A percentile compares a stretch with the other conserved stretches of the same genome.
Conservation (phyloP, 2,888 invertebrate species). For the Pollenia angustigena region DNA sequence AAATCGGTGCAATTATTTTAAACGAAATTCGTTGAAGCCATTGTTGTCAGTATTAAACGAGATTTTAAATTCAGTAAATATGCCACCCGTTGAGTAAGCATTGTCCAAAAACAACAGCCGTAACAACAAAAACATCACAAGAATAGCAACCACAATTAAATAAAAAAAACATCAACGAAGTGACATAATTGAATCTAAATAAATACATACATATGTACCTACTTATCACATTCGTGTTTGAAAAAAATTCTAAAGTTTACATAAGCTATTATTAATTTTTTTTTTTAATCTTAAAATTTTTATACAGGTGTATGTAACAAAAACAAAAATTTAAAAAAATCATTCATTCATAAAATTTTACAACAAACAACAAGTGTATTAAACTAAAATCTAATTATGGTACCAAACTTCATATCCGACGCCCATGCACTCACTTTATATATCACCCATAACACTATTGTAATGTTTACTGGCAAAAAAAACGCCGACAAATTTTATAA, state of each 20-base stretch:
- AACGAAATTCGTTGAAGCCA: background rate
- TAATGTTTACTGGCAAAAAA: no score
- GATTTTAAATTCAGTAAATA: conserved; percentile 52
- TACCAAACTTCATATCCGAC: conserved; percentile 59
- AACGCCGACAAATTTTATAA: conserved; percentile 35
- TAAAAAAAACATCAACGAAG: conserved; percentile 12
- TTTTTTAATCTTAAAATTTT: background rate
- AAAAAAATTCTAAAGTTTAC: conserved; percentile 28
- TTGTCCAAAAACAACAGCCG: conserved; percentile 17
- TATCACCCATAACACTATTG: no score
- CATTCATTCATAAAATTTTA: conserved; percentile 39
- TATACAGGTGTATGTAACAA: conserved; percentile 43
- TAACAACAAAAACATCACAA: background rate
- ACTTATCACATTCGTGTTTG: no score
- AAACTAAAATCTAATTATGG: conserved; percentile 45
- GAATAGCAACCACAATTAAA: conserved; percentile 8
- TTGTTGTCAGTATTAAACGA: conserved; percentile 9
- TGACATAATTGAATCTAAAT: conserved; percentile 53
- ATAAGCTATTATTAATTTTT: background rate
- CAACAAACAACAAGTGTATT: conserved; percentile 41
- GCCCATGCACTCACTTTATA: conserved; percentile 49
- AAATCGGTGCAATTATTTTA: conserved; percentile 31
- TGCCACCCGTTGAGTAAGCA: conserved; percentile 76
- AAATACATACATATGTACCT: background rate
- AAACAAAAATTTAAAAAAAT: background rate